Percentiles rank a stretch among this genome's conserved stretches.
phyloP scores from a whole-genome alignment of 2,888 invertebrate species.

The Euproctis similis region DNA sequence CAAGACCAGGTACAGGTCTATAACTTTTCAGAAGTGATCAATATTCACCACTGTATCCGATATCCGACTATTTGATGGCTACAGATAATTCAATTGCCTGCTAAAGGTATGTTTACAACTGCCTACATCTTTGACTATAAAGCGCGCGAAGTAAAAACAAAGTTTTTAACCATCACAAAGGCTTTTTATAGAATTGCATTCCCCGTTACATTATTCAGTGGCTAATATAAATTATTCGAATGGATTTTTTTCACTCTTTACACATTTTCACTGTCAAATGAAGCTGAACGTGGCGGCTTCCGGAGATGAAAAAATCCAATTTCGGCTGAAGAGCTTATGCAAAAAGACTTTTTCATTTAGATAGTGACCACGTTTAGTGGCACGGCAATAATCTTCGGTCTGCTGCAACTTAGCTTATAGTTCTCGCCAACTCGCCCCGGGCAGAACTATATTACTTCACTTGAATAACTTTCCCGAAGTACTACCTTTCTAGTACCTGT shows the following conservation, averaged over 20 bases:
- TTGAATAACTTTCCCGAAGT: conserved; percentile 54
- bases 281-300: conserved; percentile 30
- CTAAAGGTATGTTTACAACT: too few species aligned
- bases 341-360: conserved; percentile 52
- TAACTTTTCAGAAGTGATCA: too few species aligned
- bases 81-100: too few species aligned
- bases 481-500: conserved; percentile 38
- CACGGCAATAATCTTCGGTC: conserved; percentile 24
- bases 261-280: conserved; percentile 19
- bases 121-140: too few species aligned
- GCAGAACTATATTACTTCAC: conserved; percentile 57
- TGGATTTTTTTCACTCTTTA: conserved; percentile 13
- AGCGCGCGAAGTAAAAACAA: too few species aligned
- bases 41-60: too few species aligned
- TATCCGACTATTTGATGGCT: too few species aligned
- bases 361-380: conserved; percentile 43
- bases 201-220: too few species aligned
- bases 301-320: conserved; percentile 50
- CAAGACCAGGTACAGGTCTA: too few species aligned
- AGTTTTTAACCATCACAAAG: too few species aligned
- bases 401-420: conserved; percentile 49
- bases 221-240: background rate
- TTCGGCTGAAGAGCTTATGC: conserved; percentile 46
- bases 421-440: conserved; percentile 42
- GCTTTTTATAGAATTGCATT: too few species aligned